Conservation (phyloP, 2,888 invertebrate genomes). For the Leptinotarsa tumamoca region DNA sequence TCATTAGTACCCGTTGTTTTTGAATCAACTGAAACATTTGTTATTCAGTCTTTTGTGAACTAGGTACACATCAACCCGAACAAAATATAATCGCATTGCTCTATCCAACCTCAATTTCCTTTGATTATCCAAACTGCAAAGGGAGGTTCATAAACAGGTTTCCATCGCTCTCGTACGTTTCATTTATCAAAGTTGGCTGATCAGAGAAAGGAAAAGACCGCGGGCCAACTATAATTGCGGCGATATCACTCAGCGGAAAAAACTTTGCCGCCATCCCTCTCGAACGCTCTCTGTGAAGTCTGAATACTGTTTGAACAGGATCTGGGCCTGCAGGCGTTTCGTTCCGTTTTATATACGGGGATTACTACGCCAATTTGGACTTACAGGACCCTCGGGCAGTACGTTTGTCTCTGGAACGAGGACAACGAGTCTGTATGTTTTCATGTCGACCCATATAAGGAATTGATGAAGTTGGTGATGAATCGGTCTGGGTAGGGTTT, state of each 20-base stretch:
- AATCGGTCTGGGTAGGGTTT: too few species aligned
- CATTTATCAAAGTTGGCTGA: slow-evolving; percentile 51
- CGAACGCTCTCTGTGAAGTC: slow-evolving; percentile 18
- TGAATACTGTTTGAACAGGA: slow-evolving; percentile 33
- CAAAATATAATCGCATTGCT: background rate
- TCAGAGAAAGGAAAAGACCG: slow-evolving; percentile 45
- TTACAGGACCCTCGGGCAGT: background rate
- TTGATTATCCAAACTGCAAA: slow-evolving; percentile 43
- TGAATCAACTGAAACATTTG: too few species aligned
- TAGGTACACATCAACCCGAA: background rate
- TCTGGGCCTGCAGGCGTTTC: slow-evolving; percentile 19
- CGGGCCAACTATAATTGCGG: slow-evolving; percentile 49
- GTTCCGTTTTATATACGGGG: slow-evolving; percentile 11
- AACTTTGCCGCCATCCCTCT: slow-evolving; percentile 28
- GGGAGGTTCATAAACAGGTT: slow-evolving; percentile 45
- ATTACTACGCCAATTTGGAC: slow-evolving; percentile 19
- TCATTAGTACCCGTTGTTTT: too few species aligned
- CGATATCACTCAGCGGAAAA: slow-evolving; percentile 45
- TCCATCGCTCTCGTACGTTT: slow-evolving; percentile 37
- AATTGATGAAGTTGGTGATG: background rate
- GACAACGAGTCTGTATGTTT: background rate
- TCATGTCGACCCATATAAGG: background rate
- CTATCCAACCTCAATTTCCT: slow-evolving; percentile 28
- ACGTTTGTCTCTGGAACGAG: slow-evolving; percentile 7
- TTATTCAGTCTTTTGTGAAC: background rate